A percentile compares a stretch with the other conserved stretches of the same genome.
These are phyloP conservation scores for Tetanocera ferruginea DNA, from an alignment of 2,888 invertebrate genomes.

Conservation along the genomic window DNA sequence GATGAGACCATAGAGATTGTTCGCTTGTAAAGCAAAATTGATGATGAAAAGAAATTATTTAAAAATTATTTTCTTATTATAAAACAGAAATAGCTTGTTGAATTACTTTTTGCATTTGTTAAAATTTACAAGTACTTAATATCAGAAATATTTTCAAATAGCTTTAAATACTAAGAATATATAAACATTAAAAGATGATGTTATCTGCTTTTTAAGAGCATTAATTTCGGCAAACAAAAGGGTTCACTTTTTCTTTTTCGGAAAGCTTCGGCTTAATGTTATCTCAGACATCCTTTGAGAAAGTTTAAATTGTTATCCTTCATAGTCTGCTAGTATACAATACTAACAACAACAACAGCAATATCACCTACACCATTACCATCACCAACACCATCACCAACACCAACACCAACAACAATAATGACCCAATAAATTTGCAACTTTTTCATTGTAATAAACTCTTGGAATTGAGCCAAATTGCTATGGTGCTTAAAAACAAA, in stretches of 20 bases:
- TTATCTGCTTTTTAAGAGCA: not conserved
- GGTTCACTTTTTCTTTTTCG: not conserved
- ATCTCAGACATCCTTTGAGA: not conserved
- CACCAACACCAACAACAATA: conserved; percentile 21
- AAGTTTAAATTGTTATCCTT: conserved; percentile 1
- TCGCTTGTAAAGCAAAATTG: not conserved
- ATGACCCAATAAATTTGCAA: conserved; percentile 41
- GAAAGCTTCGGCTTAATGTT: conserved; percentile 10
- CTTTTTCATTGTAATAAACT: conserved; percentile 33
- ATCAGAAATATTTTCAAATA: too few relatives aligned
- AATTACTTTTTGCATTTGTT: too few relatives aligned
- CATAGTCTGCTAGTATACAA: not conserved
- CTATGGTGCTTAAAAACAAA: conserved; percentile 35
- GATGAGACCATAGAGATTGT: not conserved
- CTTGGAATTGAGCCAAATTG: conserved; percentile 39
- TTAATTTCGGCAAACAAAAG: not conserved
- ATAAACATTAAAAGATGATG: too few relatives aligned
- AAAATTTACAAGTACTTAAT: too few relatives aligned
- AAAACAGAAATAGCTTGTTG: too few relatives aligned
- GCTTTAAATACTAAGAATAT: too few relatives aligned
- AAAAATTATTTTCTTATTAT: too few relatives aligned
- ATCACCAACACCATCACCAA: not conserved
- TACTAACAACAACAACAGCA: not conserved
- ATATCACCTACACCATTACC: not conserved
- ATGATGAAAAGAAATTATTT: not conserved